Base-by-base conservation (phyloP, 2,113 vertebrate species). In the Gavialis gangeticus region DNA sequence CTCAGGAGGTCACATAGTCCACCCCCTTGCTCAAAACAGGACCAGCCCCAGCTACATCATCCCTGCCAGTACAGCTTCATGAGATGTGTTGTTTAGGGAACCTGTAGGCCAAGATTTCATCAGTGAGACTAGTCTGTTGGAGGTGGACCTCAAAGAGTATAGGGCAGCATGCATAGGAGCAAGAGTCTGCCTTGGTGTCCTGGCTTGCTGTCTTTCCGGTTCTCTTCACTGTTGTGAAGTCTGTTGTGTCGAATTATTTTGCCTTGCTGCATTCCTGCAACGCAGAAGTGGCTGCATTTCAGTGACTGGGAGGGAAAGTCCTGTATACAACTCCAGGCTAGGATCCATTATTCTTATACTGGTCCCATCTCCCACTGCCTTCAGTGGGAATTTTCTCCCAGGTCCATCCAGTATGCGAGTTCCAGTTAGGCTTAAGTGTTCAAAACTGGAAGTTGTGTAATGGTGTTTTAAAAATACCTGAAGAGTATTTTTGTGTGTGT, bases 381-480 rank as follows among this genome's bases (percentile, higher is more conserved):
- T 11, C 77, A 5, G 25, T 0, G 0, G 63, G 79, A 59, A 24
- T 75, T 75, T 25, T 18, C 5, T 30, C 57, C 64, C 1, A 0
- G 67, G 13, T 1, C 57, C 12, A 0, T 0, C 69, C 64, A 22
- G 66, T 0, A 0, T 21, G 8, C 46, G 59, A 84, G 28, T 63
- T 67, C n/a, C 1, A 0, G 3, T 55, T 21, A 75, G 71, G 2
- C 80, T 2, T 1, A 2, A 16, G 3, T 46, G 46, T 46, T 9
- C 46, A 46, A 46, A 46, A 46, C 46, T 46, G 46, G 46, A 46
- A 46, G 46, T 46, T 46, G 46, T 46, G 46, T 46, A 46, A 46
- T n/a, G 0, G 0, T 12, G 8, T 80, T 94, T 71, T 56, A 46
- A 46, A 46, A 46, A 46, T 46, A 46, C 30, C 90, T 57, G 73